Conservation (phyloP, 1,140 invertebrate species). For the Drosophila ercepeae region DNA sequence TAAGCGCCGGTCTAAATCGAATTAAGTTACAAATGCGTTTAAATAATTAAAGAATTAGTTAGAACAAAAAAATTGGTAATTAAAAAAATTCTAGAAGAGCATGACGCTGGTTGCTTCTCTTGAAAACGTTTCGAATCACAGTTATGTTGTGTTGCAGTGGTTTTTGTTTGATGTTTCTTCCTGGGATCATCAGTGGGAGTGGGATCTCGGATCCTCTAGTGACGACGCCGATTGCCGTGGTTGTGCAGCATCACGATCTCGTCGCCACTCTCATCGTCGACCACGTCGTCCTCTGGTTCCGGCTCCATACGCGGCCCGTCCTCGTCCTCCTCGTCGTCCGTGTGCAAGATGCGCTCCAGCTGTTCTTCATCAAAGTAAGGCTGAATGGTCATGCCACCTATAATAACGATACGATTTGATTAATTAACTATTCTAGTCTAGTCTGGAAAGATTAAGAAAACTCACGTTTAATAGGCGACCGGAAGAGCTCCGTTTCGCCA, state of each 20-base stretch:
- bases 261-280: conserved; percentile 82
- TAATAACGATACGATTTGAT: conserved; percentile 1
- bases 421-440: not conserved
- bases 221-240: conserved; percentile 54
- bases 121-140: conserved; percentile 77
- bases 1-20: conserved; percentile 10
- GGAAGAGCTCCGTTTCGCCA: conserved; percentile 87
- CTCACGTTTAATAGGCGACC: conserved; percentile 85
- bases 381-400: conserved; percentile 73
- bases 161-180: conserved; percentile 5
- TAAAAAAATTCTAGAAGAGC: not conserved
- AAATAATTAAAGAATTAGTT: conserved; percentile 1
- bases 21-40: conserved; percentile 2
- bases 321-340: conserved; percentile 69
- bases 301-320: conserved; percentile 34
- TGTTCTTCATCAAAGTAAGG: conserved; percentile 85
- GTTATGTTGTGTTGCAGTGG: conserved; percentile 65
- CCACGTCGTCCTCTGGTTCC: conserved; percentile 53
- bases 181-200: not conserved
- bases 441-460: not conserved
- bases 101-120: conserved; percentile 28
- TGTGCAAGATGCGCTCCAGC: conserved; percentile 64
- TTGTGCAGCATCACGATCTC: conserved; percentile 84
- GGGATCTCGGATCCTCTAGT: conserved; percentile 19
- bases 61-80: too few relatives aligned